Conservation (phyloP, 2,113 vertebrate genomes). For the Ceyx margarethae region DNA sequence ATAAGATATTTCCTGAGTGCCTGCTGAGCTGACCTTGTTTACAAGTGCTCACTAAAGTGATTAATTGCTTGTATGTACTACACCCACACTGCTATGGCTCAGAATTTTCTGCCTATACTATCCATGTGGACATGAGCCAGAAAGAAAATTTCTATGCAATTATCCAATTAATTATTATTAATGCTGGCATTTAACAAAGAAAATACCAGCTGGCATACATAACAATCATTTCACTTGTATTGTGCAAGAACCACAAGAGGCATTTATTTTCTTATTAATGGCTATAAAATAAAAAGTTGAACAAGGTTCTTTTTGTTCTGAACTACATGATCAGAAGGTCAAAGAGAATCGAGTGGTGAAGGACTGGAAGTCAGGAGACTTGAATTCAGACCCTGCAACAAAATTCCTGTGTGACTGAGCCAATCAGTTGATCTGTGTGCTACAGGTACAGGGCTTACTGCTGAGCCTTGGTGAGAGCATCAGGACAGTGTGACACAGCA, state of each 20-base stretch:
- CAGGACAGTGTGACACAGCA: neutral
- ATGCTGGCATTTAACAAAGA: neutral
- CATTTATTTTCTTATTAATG: neutral
- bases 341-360: neutral
- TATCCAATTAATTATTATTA: conserved; percentile 29
- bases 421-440: neutral
- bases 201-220: neutral
- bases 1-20: neutral
- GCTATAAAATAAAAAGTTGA: neutral
- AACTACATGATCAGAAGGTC: neutral
- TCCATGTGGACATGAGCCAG: neutral
- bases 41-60: conserved; percentile 3
- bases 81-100: neutral
- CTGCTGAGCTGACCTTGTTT: conserved; percentile 29
- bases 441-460: neutral
- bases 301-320: neutral
- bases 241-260: neutral
- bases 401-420: neutral
- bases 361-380: neutral
- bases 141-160: neutral
- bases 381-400: neutral
- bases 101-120: conserved; percentile 4
- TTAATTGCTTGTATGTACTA: neutral
- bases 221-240: neutral
- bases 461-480: neutral